Base-by-base conservation (phyloP, 2,113 vertebrate species). In the Festucalex cinctus region DNA sequence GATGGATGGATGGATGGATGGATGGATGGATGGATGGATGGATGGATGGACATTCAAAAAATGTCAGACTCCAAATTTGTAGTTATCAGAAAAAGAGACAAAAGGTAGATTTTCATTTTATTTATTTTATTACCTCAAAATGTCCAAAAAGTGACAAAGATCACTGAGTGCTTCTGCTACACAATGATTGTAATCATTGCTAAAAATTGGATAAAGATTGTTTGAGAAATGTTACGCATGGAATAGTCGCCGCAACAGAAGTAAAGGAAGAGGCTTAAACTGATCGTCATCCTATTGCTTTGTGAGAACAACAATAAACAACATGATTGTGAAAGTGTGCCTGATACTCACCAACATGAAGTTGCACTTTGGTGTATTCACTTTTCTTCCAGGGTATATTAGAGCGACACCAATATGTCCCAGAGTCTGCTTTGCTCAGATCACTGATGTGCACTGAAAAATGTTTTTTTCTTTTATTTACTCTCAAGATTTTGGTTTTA, bases 361-460 rank as follows among this genome's bases (percentile, higher is more conserved):
- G 66, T 6, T 26, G 51, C n/a, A 58, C 43, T 69, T 28, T 64
- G 17, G 9, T 65, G 70, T 20, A 66, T 6, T 35, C 0, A 5
- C 6, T 60, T 12, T 4, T 44, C 24, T 17, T 13, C 32, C 5
- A 2, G 1, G 1, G 14, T 46, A 10, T 54, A 2, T 69, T 28
- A 14, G 48, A 71, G 8, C 28, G 32, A 48, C 88, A 88, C 83
- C 77, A 78, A 59, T 89, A 89, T 1, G 7, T 78, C 62, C 88
- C 85, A 74, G 77, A 76, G 77, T 89, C 82, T 0, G 65, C 22
- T 48, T 3, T 20, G 36, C 1, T 69, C 28, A 73, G 26, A 19
- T 75, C 3, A 0, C 5, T 19, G 66, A 89, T 82, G 58, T 41
- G 0, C 12, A 88, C 75, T 19, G 63, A 59, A 60, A 86, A 82